These are phyloP conservation scores for Otocyon megalotis DNA, from an alignment of 2,113 vertebrate species.

Conservation along the genomic window DNA sequence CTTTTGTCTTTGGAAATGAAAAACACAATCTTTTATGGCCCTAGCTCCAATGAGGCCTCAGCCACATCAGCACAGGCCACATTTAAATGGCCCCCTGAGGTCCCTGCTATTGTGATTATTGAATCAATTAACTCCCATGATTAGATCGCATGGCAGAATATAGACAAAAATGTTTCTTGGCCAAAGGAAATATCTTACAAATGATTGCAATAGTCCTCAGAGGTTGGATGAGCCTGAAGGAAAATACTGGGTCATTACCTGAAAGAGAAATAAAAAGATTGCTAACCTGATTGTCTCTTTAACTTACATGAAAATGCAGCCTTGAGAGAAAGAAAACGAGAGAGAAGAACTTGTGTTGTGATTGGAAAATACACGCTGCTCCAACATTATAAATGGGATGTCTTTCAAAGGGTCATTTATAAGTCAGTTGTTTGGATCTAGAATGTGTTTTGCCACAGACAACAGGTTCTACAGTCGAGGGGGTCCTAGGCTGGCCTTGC, in stretches of 20 bases:
- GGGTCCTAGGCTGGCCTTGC: neutral
- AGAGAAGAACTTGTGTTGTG: constrained; percentile 4
- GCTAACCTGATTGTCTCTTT: constrained; percentile 63
- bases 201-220: constrained; percentile 27
- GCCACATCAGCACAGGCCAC: constrained; percentile 30
- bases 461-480: neutral
- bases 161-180: constrained; percentile 37
- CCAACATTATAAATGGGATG: constrained; percentile 46
- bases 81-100: constrained; percentile 49
- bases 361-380: constrained; percentile 30
- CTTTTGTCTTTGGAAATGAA: constrained; percentile 67
- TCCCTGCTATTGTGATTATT: constrained; percentile 32
- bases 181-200: constrained; percentile 59
- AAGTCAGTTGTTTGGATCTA: constrained; percentile 16
- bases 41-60: constrained; percentile 42
- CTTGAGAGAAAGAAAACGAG: neutral
- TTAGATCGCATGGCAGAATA: constrained; percentile 57
- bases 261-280: constrained; percentile 65
- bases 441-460: neutral
- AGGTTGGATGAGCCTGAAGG: constrained; percentile 62
- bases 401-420: neutral
- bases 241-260: constrained; percentile 69
- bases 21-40: constrained; percentile 2
- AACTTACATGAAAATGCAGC: constrained; percentile 53
- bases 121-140: constrained; percentile 49